Conservation (phyloP, 2,113 vertebrate species). For the Calidris pugnax region DNA sequence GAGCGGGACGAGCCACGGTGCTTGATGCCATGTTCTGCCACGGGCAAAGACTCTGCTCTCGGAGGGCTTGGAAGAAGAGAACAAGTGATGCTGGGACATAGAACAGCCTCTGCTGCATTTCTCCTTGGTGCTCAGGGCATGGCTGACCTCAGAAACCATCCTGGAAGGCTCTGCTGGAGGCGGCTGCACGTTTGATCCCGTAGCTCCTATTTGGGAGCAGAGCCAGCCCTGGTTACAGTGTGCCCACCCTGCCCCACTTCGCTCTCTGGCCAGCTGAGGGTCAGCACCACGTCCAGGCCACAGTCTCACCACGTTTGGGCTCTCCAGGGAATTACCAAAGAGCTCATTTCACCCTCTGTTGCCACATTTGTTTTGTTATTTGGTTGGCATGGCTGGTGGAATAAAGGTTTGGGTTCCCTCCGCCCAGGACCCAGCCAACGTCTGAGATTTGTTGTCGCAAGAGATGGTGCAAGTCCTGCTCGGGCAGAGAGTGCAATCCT, state of each 20-base stretch:
- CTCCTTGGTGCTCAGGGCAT: not conserved
- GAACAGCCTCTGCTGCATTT: not conserved
- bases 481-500: not conserved
- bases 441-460: not conserved
- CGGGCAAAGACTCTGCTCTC: not conserved
- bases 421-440: not conserved
- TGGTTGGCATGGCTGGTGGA: not conserved
- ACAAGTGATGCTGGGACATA: not conserved
- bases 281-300: not conserved
- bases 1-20: not conserved
- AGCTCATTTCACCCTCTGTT: not conserved
- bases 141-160: not conserved
- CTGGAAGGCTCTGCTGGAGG: not conserved
- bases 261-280: not conserved
- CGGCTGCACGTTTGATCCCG: not conserved
- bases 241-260: not conserved
- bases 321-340: not conserved
- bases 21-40: not conserved
- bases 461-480: not conserved
- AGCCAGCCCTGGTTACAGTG: not conserved
- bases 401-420: not conserved
- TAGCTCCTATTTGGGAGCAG: fast-evolving
- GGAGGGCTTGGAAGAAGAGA: not conserved
- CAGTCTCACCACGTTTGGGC: fast-evolving
- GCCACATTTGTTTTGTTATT: not conserved